Evolutionary conservation across 2,113 vertebrate species (phyloP), one percentile per base, ranked within the genome.

Genomic region (Sula dactylatra): DNA sequence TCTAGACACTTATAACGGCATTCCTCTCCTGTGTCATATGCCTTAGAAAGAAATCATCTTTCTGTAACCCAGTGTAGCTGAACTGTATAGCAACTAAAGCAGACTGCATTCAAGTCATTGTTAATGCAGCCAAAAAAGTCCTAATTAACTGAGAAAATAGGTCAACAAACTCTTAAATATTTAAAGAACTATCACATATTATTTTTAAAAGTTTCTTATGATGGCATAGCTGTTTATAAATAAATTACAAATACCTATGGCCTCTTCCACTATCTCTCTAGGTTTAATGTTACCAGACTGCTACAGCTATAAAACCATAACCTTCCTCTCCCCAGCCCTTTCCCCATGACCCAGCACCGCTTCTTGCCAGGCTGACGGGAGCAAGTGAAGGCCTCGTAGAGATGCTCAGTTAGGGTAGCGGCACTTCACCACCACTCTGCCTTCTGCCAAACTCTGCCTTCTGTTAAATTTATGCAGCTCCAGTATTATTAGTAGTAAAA

Each of bases 91-190:
- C 6, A 10, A 93, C 86, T 89, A 49, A 95, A 87, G 77, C 89
- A 95, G 86, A 93, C 90, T 91, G 70, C 90, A 95, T 86, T 97
- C 78, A 95, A 98, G 93, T 88, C 83, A 76, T 90, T 96, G 95
- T 86, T 93, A 93, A 96, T 92, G 93, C 95, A 96, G 81, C 91
- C 65, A 71, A 77, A 95, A 95, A 96, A 92, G 84, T 82, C 85
- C 94, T 97, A 98, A 98, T 98, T 98, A 97, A 96, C 96, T 86
- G 89, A 88, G 94, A 97, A 98, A 97, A 97, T 94, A 97, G 97
- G 97, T 97, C 98, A 98, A 94, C 94, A 96, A 98, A 83, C 27
- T 87, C 89, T 91, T 97, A 97, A 98, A 98, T 98, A 97, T 98
- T 98, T 98, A 97, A 98, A 96, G 81, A 96, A 94, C 94, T 91